Evolutionary conservation across 2,888 invertebrate species (phyloP).

Genomic region (Lacanobia wlatinum): DNA sequence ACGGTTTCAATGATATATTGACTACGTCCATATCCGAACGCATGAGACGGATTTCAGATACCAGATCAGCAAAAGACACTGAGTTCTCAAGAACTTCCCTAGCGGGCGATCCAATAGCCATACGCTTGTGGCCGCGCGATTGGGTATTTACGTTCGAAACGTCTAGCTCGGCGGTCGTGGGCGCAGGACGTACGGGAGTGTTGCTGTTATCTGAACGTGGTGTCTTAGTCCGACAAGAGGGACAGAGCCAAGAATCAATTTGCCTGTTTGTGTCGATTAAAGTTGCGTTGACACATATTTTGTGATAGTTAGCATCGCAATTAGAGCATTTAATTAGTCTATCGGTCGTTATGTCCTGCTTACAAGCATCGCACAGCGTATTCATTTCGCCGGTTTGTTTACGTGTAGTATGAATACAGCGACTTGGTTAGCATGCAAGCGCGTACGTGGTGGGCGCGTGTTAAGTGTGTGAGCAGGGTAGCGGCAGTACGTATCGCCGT

Average conservation of each 20-base stretch:
- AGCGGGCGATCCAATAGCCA: background rate
- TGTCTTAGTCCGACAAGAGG: background rate
- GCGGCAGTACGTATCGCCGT: no score
- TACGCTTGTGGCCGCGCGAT: background rate
- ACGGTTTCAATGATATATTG: background rate
- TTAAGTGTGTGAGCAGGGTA: no score
- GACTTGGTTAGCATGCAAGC: no score
- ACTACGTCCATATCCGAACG: background rate
- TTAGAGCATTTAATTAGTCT: background rate
- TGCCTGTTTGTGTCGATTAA: no score
- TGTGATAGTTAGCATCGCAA: background rate
- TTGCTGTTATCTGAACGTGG: background rate
- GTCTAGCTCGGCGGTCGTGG: background rate
- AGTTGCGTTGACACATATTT: no score
- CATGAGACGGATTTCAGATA: background rate
- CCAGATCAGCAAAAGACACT: no score
- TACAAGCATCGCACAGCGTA: background rate
- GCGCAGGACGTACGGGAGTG: background rate
- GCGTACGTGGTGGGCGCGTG: no score
- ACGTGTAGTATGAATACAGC: no score
- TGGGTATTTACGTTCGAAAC: background rate
- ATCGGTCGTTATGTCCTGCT: background rate
- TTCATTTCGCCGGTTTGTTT: background rate
- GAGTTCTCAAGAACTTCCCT: background rate
- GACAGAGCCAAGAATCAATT: background rate